Percentiles rank a stretch among this genome's conserved stretches.
Evolutionary conservation across 2,797 vertebrate genomes (phyloP).

Genomic region (Acomys russatus): DNA sequence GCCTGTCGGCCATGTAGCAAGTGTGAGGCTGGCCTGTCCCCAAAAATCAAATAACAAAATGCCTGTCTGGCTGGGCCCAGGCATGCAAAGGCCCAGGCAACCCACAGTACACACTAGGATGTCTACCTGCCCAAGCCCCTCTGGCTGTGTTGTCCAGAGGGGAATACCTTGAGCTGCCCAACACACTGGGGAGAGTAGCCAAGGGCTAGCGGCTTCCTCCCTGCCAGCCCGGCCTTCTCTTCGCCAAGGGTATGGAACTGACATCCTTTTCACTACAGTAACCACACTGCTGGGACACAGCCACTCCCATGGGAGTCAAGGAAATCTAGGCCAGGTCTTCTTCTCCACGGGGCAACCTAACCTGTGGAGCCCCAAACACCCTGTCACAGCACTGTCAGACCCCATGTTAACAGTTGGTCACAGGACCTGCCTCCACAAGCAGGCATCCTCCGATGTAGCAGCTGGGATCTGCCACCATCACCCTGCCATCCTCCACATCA

Average conservation of each 20-base stretch:
- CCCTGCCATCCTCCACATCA: neutral
- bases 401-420: neutral
- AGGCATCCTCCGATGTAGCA: neutral
- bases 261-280: neutral
- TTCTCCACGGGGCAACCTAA: neutral
- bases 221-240: neutral
- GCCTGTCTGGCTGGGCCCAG: neutral
- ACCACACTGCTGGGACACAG: neutral
- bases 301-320: fast-evolving
- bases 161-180: neutral
- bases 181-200: neutral
- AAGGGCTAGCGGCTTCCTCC: neutral
- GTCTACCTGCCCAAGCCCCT: neutral
- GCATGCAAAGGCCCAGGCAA: neutral
- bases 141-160: neutral
- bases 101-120: neutral
- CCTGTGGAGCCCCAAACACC: neutral
- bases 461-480: neutral
- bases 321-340: neutral
- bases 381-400: neutral
- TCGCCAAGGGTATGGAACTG: neutral
- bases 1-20: neutral
- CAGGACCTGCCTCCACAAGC: neutral
- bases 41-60: neutral
- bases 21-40: neutral